phyloP scores from a whole-genome alignment of 1,140 invertebrate genomes.

The Doryteuthis pealeii region DNA sequence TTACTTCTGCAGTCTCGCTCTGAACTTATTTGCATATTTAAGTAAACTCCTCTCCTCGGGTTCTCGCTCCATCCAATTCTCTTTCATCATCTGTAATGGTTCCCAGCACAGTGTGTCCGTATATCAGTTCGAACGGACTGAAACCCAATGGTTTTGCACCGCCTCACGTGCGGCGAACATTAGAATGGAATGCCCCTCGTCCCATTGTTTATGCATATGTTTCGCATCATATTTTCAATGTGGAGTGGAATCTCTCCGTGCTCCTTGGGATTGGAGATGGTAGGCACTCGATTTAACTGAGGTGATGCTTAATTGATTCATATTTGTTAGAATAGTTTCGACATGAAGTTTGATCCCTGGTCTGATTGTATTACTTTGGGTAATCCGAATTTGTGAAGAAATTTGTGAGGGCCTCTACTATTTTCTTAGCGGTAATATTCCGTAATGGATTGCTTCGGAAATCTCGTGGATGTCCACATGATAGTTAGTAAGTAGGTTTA shows the following conservation, averaged over 20 bases:
- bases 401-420: slow-evolving; percentile 19
- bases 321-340: slow-evolving; percentile 23
- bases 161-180: slow-evolving; percentile 28
- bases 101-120: slow-evolving; percentile 28
- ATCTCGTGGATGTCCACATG: slow-evolving; percentile 11
- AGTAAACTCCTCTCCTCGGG: too few relatives aligned
- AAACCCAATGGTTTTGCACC: slow-evolving; percentile 28
- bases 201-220: slow-evolving; percentile 18
- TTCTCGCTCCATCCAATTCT: slow-evolving; percentile 19
- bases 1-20: too few relatives aligned
- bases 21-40: too few relatives aligned
- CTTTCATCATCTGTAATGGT: slow-evolving; percentile 26
- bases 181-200: slow-evolving; percentile 25
- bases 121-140: slow-evolving; percentile 31
- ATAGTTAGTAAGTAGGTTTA: slow-evolving; percentile 22
- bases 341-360: slow-evolving; percentile 28
- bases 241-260: slow-evolving; percentile 19
- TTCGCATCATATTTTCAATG: slow-evolving; percentile 19
- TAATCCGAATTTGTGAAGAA: slow-evolving; percentile 25
- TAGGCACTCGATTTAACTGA: slow-evolving; percentile 19
- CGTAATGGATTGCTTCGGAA: slow-evolving; percentile 20
- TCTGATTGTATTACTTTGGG: slow-evolving; percentile 25
- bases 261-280: slow-evolving; percentile 22
- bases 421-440: slow-evolving; percentile 12
- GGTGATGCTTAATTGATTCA: slow-evolving; percentile 20